phyloP scores from a whole-genome alignment of 2,797 vertebrate species.

The Serranus cabrilla region DNA sequence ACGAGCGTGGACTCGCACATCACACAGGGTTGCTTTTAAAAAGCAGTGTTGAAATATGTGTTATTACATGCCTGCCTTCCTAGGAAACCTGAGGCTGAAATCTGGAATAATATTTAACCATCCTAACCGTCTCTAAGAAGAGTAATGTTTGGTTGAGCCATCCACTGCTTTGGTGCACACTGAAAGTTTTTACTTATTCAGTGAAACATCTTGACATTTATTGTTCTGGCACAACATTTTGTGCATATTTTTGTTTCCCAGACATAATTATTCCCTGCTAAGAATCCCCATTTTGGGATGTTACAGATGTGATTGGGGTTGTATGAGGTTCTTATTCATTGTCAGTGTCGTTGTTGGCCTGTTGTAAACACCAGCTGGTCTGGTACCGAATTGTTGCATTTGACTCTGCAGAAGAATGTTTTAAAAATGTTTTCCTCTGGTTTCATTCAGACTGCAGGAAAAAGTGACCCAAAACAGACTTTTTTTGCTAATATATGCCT shows the following conservation, averaged over 20 bases:
- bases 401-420: too few species aligned
- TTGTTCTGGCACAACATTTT: too few species aligned
- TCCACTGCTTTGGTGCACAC: background rate
- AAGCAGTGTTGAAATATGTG: slow-evolving; percentile 39
- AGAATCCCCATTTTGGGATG: background rate
- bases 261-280: background rate
- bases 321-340: too few species aligned
- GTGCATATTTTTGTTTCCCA: too few species aligned
- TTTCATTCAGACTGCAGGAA: too few species aligned
- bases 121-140: background rate
- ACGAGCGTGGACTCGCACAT: slow-evolving; percentile 36
- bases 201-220: background rate
- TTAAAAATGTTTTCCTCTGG: too few species aligned
- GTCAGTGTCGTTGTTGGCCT: too few species aligned
- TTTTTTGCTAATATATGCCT: too few species aligned
- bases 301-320: too few species aligned
- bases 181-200: background rate
- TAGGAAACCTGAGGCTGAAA: background rate
- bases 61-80: slow-evolving; percentile 18
- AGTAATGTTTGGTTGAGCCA: background rate
- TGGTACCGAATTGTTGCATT: too few species aligned
- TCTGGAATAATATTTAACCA: background rate
- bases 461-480: too few species aligned
- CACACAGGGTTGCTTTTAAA: slow-evolving; percentile 33
- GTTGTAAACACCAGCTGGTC: too few species aligned